Evolutionary conservation across 2,797 vertebrate genomes (phyloP), one percentile per base, ranked within the genome.

Genomic region (Eurystomus glaucurus): DNA sequence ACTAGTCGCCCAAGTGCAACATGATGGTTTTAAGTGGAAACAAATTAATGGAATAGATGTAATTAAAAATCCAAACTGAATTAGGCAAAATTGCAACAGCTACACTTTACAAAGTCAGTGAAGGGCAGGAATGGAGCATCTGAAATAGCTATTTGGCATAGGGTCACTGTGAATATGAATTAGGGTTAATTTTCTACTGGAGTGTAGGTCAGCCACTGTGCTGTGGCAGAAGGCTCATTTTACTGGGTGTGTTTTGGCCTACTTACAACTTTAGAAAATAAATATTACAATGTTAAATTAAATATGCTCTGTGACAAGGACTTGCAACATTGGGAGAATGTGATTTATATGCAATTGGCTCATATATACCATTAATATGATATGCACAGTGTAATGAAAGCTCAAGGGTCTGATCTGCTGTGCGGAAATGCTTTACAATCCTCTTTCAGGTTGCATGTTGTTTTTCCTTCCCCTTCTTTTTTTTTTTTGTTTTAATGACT

Each of bases 301-400:
- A 96, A 93, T 71, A 95, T 93, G 87, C 52, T 95, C 48, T 96
- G 91, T 91, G 95, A 97, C 95, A 96, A 86, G 81, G 91, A 94
- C 91, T 86, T 60, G 15, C 19, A 72, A 86, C 54, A 90, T 81
- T 85, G 81, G 69, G 66, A 95, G 55, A 95, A 81, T 41, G 46
- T 75, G 95, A 96, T 87, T 96, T 95, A 93, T 95, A 96, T 94
- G 92, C 91, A 95, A 55, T 85, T 96, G 96, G 93, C 92, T 96
- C 91, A 95, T 46, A 94, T 88, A 94, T 94, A 95, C 81, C 41
- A 95, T 91, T 96, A 94, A 95, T 93, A 95, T 84, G 79, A 80
- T 95, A 94, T 90, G 68, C 68, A 94, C 51, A 88, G 80, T 64
- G 62, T 93, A 95, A 95, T 72, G 13, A 88, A 93, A 97, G 83